Conservation (phyloP, 2,113 vertebrate species). For the Paracanthobrama guichenoti region DNA sequence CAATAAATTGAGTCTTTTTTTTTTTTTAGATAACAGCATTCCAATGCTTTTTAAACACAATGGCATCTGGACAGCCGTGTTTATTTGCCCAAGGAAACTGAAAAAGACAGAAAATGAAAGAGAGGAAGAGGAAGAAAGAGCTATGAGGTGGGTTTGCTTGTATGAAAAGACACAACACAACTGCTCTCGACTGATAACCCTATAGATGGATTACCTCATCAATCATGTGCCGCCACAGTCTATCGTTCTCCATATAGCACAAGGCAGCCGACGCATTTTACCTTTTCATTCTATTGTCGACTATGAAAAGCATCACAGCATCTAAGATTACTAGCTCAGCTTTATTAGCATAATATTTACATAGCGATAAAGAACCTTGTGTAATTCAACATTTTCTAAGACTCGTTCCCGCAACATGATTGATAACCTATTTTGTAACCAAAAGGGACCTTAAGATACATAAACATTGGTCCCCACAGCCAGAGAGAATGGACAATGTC, state of each 20-base stretch:
- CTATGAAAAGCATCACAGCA: constrained; percentile 36
- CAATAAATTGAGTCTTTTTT: not conserved
- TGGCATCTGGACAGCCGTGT: not conserved
- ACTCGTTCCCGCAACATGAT: constrained; percentile 36
- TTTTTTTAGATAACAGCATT: not conserved
- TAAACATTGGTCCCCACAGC: not conserved
- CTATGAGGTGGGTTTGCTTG: not conserved
- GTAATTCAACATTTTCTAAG: constrained; percentile 36
- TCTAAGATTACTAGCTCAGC: constrained; percentile 44
- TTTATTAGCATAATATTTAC: constrained; percentile 45
- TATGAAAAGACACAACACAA: constrained; percentile 12
- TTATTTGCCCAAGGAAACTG: not conserved
- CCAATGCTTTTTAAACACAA: not conserved
- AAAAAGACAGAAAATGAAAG: constrained; percentile 17
- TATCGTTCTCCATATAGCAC: constrained; percentile 31
- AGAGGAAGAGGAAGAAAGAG: not conserved
- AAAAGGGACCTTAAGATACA: constrained; percentile 11
- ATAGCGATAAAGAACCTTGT: constrained; percentile 42
- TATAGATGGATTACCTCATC: constrained; percentile 42
- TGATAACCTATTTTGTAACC: constrained; percentile 41
- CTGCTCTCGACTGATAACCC: constrained; percentile 46
- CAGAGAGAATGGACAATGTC: not conserved
- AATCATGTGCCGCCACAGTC: constrained; percentile 35
- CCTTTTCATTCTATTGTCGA: constrained; percentile 41
- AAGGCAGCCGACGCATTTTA: not conserved